Percentiles rank a stretch among this genome's conserved stretches.
These are phyloP conservation scores for Epizoanthus illoricatus DNA, from an alignment of 92 coral and sea anemone genomes.

Conservation along the genomic window DNA sequence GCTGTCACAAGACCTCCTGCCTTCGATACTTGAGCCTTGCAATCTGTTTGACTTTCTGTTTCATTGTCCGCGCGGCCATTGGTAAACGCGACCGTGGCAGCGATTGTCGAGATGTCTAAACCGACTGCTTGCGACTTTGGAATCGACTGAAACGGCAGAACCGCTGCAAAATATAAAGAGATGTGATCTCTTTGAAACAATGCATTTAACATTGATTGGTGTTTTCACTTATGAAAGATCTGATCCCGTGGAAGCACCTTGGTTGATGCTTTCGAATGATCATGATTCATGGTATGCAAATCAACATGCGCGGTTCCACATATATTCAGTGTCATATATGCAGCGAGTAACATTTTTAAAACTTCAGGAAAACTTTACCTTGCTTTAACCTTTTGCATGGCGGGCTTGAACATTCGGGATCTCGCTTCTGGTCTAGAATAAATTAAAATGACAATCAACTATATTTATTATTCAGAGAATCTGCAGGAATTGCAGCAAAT, in stretches of 20 bases:
- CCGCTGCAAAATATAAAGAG: slow-evolving; percentile 39
- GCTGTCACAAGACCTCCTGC: slow-evolving; percentile 83
- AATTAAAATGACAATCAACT: neutral
- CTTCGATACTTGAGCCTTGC: neutral
- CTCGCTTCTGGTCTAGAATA: slow-evolving; percentile 24
- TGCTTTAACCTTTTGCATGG: slow-evolving; percentile 96
- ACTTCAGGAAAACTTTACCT: slow-evolving; percentile 52
- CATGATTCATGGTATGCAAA: neutral
- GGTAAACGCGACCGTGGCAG: neutral
- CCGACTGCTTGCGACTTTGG: neutral
- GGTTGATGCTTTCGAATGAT: neutral
- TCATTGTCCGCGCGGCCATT: slow-evolving; percentile 17
- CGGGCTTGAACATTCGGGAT: slow-evolving; percentile 84
- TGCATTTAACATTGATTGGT: neutral
- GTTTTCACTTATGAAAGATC: neutral
- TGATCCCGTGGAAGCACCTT: neutral
- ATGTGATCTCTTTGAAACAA: neutral
- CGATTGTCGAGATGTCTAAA: neutral
- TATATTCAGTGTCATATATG: neutral
- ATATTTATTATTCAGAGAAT: too few species aligned
- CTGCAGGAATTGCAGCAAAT: too few species aligned
- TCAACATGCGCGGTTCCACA: slow-evolving; percentile 9
- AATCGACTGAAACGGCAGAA: slow-evolving; percentile 41
- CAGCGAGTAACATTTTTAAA: neutral
- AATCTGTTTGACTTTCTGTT: neutral